Base-by-base conservation (phyloP, 2,888 invertebrate genomes). In the Sminthurinus aureus region DNA sequence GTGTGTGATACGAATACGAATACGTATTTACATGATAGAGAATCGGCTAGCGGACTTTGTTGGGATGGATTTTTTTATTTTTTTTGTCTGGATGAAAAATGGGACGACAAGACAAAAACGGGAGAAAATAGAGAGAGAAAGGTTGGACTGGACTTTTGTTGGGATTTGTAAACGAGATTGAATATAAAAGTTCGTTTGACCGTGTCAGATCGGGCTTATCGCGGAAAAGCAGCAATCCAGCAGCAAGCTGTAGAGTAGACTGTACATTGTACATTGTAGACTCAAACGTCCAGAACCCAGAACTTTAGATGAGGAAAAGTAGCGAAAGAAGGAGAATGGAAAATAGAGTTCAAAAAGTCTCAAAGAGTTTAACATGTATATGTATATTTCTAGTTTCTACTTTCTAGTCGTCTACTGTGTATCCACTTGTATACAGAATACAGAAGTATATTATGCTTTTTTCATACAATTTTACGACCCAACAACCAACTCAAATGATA, bases 131-230 rank as follows among this genome's bases (percentile, higher is more conserved):
- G 38, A 38, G 38, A 38, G 38, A 38, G 38, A 58, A 58, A 18
- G 18, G 58, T 58, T 58, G 4, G 58, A 1, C 66, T 11, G 24
- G 22, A 20, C 15, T 24, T 38, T 38, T 38, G 38, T 38, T 20
- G 58, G 64, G 22, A 58, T 58, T 52, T 51, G 50, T 67, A 26
- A 22, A 6, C 20, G 38, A 66, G 79, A 79, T 79, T 79, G 69
- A 78, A 78, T 78, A 24, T 78, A 71, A 66, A 66, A 82, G 73
- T 22, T 67, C 82, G 76, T 66, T 82, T 82, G 82, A 82, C 82
- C 82, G 82, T 82, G 75, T 67, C 50, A 66, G 76, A 82, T 82
- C 75, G 22, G 67, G 82, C 82, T 82, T 82, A 82, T 82, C 82
- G 24, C 82, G 74, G 82, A n/a, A 69, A n/a, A 67, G 20, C 66